phyloP scores from a whole-genome alignment of 2,797 vertebrate species.

The Emydoidea blandingii region DNA sequence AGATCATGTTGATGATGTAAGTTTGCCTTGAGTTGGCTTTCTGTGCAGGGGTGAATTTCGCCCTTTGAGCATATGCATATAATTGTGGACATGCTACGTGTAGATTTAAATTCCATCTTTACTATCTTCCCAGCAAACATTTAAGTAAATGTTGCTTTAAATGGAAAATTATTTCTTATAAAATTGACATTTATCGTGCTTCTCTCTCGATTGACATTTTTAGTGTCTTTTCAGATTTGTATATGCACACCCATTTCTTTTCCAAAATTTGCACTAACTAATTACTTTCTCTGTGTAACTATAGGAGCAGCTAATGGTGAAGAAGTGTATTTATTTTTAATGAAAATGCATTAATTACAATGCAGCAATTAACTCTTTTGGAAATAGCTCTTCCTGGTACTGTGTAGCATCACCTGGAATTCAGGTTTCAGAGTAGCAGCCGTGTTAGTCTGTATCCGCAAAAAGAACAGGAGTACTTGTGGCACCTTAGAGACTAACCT shows the following conservation, averaged over 20 bases:
- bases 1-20: constrained; percentile 45
- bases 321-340: constrained; percentile 18
- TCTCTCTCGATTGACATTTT: constrained; percentile 49
- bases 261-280: constrained; percentile 53
- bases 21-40: constrained; percentile 21
- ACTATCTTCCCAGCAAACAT: constrained; percentile 50
- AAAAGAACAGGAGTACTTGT: no score
- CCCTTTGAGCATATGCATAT: not conserved
- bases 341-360: constrained; percentile 45
- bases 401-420: not conserved
- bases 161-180: constrained; percentile 52
- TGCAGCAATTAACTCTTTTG: not conserved
- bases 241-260: constrained; percentile 37
- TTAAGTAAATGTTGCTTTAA: constrained; percentile 49
- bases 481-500: no score
- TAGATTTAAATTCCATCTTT: constrained; percentile 43
- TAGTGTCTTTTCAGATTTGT: constrained; percentile 27
- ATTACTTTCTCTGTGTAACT: constrained; percentile 48
- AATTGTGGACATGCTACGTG: not conserved
- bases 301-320: constrained; percentile 38
- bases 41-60: constrained; percentile 21
- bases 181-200: constrained; percentile 39
- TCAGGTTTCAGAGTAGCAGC: no score
- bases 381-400: not conserved
- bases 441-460: no score